Conservation (phyloP, 2,113 vertebrate species). For the Mola mola region DNA sequence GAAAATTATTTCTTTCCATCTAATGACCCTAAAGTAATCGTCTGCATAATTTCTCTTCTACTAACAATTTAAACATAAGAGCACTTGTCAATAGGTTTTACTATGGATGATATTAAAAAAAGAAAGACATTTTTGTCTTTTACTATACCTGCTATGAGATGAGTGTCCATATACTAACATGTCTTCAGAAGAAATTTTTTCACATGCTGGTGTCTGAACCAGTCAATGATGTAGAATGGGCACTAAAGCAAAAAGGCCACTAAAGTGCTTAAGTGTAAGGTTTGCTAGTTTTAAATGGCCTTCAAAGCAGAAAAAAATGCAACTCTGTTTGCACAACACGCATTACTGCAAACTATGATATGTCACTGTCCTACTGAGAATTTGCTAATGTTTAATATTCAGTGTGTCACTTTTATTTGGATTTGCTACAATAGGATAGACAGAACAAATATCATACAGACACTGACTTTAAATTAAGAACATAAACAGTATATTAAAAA, state of each 20-base stretch:
- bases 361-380: slow-evolving; percentile 1
- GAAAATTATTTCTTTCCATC: no score
- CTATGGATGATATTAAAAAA: slow-evolving; percentile 16
- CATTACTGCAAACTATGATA: neutral
- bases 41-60: no score
- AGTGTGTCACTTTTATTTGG: slow-evolving; percentile 12
- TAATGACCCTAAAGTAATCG: no score
- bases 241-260: slow-evolving; percentile 32
- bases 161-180: slow-evolving; percentile 5
- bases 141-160: neutral
- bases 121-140: neutral
- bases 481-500: slow-evolving; percentile 20
- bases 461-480: slow-evolving; percentile 2
- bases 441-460: neutral
- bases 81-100: no score
- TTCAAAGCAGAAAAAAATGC: slow-evolving; percentile 18
- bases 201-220: slow-evolving; percentile 27
- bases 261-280: slow-evolving; percentile 37
- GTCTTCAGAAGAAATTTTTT: slow-evolving; percentile 34
- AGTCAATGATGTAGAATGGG: slow-evolving; percentile 40
- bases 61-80: no score
- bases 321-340: neutral
- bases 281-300: slow-evolving; percentile 23
- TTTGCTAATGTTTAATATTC: slow-evolving; percentile 1
- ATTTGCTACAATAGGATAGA: slow-evolving; percentile 1